Conservation (phyloP, 2,888 invertebrate genomes). For the Leucophenga montana region DNA sequence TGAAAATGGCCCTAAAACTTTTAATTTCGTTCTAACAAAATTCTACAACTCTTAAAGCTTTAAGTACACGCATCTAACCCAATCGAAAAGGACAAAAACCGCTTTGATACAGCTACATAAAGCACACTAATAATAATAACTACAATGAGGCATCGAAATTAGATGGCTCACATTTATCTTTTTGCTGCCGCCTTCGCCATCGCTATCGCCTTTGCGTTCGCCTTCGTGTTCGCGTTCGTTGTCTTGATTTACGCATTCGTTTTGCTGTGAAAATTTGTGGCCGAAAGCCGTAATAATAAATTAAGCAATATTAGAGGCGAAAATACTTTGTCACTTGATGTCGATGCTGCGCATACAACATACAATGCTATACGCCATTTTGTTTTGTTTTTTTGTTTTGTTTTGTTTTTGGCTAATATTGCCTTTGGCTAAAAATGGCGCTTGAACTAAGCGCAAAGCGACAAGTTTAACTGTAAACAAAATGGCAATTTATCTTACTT, state of each 20-base stretch:
- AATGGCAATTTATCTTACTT: slow-evolving; percentile 68
- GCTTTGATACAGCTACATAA: too few relatives aligned
- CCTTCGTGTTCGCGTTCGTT: background rate
- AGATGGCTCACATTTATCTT: background rate
- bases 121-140: background rate
- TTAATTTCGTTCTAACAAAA: too few relatives aligned
- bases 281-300: slow-evolving; percentile 17
- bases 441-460: slow-evolving; percentile 54
- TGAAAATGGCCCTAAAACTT: too few relatives aligned
- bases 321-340: slow-evolving; percentile 39
- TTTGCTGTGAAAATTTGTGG: background rate
- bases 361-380: background rate
- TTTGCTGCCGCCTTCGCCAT: background rate
- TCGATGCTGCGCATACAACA: slow-evolving; percentile 10
- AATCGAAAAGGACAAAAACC: too few relatives aligned
- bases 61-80: too few relatives aligned
- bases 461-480: slow-evolving; percentile 66
- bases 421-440: slow-evolving; percentile 27
- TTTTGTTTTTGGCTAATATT: slow-evolving; percentile 42
- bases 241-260: background rate
- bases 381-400: slow-evolving; percentile 26
- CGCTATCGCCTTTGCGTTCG: background rate
- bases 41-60: too few relatives aligned
- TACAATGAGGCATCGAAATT: background rate
- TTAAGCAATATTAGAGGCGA: slow-evolving; percentile 29